These are phyloP conservation scores for Acrobasis repandana DNA, from an alignment of 2,888 invertebrate species.

Conservation along the genomic window DNA sequence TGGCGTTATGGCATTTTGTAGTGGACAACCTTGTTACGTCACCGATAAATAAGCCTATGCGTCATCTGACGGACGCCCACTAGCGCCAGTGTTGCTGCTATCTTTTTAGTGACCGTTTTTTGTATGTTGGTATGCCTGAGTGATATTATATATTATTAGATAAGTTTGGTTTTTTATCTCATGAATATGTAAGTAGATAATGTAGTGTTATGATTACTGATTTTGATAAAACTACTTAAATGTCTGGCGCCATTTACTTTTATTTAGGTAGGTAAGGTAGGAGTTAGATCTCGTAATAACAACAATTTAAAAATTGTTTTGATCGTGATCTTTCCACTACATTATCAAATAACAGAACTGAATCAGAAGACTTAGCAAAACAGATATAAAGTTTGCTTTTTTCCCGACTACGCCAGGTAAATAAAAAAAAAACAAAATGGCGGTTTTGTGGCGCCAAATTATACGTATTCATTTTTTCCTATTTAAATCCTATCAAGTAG, in stretches of 20 bases:
- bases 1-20: not conserved
- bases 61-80: conserved; percentile 20
- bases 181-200: not conserved
- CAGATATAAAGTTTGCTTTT: too few relatives aligned
- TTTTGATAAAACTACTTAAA: not conserved
- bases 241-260: not conserved
- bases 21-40: conserved; percentile 9
- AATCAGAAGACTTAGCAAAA: too few relatives aligned
- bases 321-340: too few relatives aligned
- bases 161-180: conserved; percentile 13
- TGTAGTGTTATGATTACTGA: not conserved
- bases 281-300: too few relatives aligned
- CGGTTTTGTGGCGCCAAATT: too few relatives aligned
- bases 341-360: too few relatives aligned
- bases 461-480: too few relatives aligned
- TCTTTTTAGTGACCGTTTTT: conserved; percentile 1
- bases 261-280: too few relatives aligned
- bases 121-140: not conserved
- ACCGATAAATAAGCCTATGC: conserved; percentile 11
- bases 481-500: too few relatives aligned
- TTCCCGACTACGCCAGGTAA: too few relatives aligned
- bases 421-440: too few relatives aligned
- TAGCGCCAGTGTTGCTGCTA: conserved; percentile 3
- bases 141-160: not conserved
- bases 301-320: too few relatives aligned